Evolutionary conservation across 2,797 vertebrate genomes (phyloP), one percentile per base, ranked within the genome.

Genomic region (Coendou prehensilis): DNA sequence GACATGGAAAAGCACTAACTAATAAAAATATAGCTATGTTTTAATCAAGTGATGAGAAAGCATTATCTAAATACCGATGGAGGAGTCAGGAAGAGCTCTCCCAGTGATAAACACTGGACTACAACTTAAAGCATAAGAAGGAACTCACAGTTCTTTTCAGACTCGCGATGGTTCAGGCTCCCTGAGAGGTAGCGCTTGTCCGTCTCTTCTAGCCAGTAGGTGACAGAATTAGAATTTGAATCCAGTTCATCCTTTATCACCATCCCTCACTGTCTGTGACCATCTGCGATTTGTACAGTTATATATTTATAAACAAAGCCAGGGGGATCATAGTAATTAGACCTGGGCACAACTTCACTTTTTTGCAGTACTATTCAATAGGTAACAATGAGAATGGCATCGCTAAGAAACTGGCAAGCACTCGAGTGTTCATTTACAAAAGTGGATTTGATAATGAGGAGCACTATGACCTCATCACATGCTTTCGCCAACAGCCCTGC

Each of bases 241-340:
- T 61, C 61, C 33, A 30, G 18, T 56, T 91, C 33, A 5, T 84
- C 75, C 71, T 59, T 79, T 41, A 57, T 28, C 47, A 52, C 69
- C 76, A 33, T 6, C 18, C 37, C 30, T 81, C 88, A 37, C 75
- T 6, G 2, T 69, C 57, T 69, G 11, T 26, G 69, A 63, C 54
- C 64, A 91, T 95, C 69, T 97, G 86, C 14, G 2, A 61, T 26
- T 79, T 85, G 30, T 59, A 57, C 23, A 82, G 41, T 20, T 30
- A 4, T 59, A 23, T 91, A 95, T 96, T 95, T 95, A 94, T 88
- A 96, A 88, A 76, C 91, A 87, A 86, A 85, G 78, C 87, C 64
- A 37, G 56, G 64, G 64, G 80, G 50, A 90, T 85, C 67, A 88
- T 59, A 37, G 87, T 87, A 75, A 94, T 94, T 93, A 93, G 59